Evolutionary conservation across 1,140 invertebrate species (phyloP), one percentile per base, ranked within the genome.

Genomic region (Diorhabda sublineata): DNA sequence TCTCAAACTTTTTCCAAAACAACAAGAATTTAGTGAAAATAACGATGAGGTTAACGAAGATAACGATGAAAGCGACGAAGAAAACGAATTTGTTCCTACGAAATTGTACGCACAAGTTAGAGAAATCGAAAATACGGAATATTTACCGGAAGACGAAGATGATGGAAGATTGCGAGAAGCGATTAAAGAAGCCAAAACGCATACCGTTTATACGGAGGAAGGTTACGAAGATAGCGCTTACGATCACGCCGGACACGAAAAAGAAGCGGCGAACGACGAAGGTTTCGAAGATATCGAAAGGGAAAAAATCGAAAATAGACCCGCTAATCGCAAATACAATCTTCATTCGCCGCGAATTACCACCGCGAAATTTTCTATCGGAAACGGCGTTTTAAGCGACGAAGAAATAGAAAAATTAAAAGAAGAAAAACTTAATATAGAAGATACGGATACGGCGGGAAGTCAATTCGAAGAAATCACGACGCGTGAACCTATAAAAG

Each of bases 191-290:
- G 85, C 85, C n/a, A 91, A 90, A 81, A 84, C 86, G 3, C 89
- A 91, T 76, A 90, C 86, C 2, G 85, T 91, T 4, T 92, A 92
- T 73, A 87, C 88, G 3, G 91, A 92, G 81, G 90, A 92, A 83
- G 91, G 91, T 0, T 92, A 91, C 71, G 90, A 91, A 81, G 90
- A 92, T 79, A 84, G 86, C 0, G 90, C 86, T 4, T 92, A 92
- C 73, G 90, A 92, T 78, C 91, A 92, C 74, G 90, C 84, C 7
- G 90, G 88, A 45, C 89, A 89, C 78, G 83, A 88, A 61, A 88
- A 90, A 73, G 85, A 89, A 70, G 89, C 88, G 1, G 81, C 86
- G 71, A 82, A 84, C 52, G 74, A 82, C 9, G 83, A 85, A 70
- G 80, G 74, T 3, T 83, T 79, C 68, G 47, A 64, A 73, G 56